Evolutionary conservation across 2,888 invertebrate species (phyloP).

Genomic region (Lasioglossum oenotherae): DNA sequence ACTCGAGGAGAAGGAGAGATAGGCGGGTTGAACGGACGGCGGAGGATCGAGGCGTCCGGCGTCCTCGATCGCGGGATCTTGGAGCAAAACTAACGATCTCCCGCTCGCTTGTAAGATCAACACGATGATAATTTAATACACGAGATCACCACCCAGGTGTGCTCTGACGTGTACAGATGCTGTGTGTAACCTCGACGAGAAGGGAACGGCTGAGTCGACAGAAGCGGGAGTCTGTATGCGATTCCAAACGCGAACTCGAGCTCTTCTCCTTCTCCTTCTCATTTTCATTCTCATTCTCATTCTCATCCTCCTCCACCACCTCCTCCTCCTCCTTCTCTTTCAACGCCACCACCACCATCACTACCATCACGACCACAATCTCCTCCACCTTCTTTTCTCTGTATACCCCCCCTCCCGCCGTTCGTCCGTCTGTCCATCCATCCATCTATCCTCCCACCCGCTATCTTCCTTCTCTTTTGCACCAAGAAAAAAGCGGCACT

Average conservation of each 20-base stretch:
- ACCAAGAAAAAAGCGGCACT: constrained; percentile 8
- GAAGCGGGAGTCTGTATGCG: constrained; percentile 38
- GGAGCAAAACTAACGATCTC: constrained; percentile 74
- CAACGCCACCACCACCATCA: not conserved
- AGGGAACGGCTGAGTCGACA: constrained; percentile 55
- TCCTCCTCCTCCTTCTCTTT: not conserved
- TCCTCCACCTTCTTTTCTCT: not conserved
- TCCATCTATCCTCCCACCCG: not conserved
- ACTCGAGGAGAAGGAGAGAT: constrained; percentile 52
- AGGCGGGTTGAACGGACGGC: constrained; percentile 71
- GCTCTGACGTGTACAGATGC: constrained; percentile 68
- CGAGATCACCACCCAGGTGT: constrained; percentile 77
- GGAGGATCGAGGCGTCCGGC: constrained; percentile 58
- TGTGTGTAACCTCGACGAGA: constrained; percentile 53
- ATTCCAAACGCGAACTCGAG: constrained; percentile 41
- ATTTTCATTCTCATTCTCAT: not conserved
- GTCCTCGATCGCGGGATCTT: constrained; percentile 66
- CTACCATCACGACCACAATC: not conserved
- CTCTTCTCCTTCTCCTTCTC: not conserved
- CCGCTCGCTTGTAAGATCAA: constrained; percentile 75
- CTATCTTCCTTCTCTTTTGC: not conserved
- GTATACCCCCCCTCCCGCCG: not conserved
- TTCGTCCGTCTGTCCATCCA: not conserved
- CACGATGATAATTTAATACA: constrained; percentile 77
- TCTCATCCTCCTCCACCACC: not conserved